A percentile compares a stretch with the other conserved stretches of the same genome.
Conservation (phyloP, 2,888 invertebrate genomes). For the Pandemis cinnamomeana region DNA sequence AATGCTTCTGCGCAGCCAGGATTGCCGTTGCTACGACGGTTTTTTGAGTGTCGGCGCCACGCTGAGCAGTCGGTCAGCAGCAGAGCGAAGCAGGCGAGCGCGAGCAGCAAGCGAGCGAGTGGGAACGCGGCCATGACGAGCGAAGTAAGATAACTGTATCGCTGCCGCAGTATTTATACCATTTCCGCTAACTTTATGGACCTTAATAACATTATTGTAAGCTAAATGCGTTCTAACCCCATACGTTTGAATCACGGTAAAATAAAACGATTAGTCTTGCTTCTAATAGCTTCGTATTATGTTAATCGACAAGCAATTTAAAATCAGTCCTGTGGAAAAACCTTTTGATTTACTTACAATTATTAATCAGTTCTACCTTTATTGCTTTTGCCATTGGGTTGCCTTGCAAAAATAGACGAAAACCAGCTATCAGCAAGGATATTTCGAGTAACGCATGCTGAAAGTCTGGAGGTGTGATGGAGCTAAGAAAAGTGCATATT, state of each 20-base stretch:
- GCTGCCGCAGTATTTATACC: background rate
- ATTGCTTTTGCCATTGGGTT: too few relatives aligned
- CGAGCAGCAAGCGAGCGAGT: background rate
- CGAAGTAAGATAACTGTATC: background rate
- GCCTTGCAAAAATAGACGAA: too few relatives aligned
- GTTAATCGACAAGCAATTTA: background rate
- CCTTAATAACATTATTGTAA: background rate
- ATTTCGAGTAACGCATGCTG: too few relatives aligned
- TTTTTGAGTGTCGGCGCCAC: background rate
- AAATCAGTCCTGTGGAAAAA: background rate
- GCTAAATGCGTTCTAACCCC: background rate
- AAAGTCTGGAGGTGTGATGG: too few relatives aligned
- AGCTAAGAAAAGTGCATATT: too few relatives aligned
- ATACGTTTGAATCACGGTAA: background rate
- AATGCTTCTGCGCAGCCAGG: background rate
- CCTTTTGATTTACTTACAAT: background rate
- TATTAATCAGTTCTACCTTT: background rate
- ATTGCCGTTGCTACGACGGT: background rate
- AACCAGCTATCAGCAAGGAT: too few relatives aligned
- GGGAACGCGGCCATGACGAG: background rate
- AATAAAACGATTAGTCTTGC: background rate
- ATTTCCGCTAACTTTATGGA: background rate
- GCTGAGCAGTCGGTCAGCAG: background rate
- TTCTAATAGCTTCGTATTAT: background rate
- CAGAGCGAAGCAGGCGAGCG: slow-evolving; percentile 1